Percentiles rank a stretch among this genome's conserved stretches.
These are phyloP conservation scores for Sceloporus undulatus DNA, from an alignment of 2,113 vertebrate genomes.

Conservation along the genomic window DNA sequence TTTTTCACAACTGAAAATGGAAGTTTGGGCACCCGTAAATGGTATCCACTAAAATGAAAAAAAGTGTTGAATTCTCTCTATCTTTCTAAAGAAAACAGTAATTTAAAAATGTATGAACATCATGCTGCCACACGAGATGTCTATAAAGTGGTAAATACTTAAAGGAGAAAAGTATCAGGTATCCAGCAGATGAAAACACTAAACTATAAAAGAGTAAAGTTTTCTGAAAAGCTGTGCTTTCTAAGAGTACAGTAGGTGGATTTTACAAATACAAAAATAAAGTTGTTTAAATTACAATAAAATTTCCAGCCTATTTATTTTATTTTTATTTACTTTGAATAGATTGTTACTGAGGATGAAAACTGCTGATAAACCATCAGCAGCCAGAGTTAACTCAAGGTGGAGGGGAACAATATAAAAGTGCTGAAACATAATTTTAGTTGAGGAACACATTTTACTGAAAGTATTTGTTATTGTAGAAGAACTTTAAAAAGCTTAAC, in stretches of 20 bases:
- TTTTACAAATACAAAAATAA: background rate
- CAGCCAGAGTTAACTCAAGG: background rate
- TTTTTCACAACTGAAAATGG: background rate
- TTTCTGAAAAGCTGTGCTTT: background rate
- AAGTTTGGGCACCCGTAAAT: background rate
- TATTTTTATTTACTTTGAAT: too few relatives aligned
- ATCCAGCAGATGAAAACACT: background rate
- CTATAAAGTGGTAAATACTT: background rate
- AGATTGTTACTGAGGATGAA: background rate
- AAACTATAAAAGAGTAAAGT: background rate
- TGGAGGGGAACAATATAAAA: background rate
- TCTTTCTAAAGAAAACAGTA: background rate
- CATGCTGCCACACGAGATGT: background rate
- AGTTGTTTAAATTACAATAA: background rate
- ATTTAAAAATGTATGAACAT: background rate
- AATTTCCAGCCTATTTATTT: background rate
- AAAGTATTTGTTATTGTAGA: background rate
- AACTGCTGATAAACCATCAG: background rate
- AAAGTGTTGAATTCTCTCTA: background rate
- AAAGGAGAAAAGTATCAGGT: background rate
- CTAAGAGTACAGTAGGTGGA: background rate
- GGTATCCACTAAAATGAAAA: background rate
- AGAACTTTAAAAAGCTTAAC: conserved; percentile 10
- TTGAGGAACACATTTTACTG: background rate
- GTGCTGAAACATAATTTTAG: background rate